Evolutionary conservation across 2,888 invertebrate genomes (phyloP).

Genomic region (Hecatera dysodea): DNA sequence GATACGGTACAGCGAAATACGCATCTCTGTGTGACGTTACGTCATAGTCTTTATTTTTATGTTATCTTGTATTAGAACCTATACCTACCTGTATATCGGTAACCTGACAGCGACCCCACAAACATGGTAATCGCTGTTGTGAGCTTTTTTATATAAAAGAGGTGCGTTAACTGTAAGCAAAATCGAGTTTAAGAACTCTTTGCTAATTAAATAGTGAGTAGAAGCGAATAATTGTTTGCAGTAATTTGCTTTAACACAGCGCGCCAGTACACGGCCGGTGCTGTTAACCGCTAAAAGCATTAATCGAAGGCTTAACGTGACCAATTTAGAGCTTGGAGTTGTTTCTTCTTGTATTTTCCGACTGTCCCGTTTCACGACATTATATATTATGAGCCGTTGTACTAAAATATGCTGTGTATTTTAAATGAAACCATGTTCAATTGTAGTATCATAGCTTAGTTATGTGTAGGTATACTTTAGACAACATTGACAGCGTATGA

Average conservation of each 20-base stretch:
- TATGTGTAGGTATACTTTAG: constrained; percentile 67
- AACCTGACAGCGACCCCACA: constrained; percentile 52
- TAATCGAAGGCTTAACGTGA: constrained; percentile 89
- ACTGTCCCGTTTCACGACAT: constrained; percentile 87
- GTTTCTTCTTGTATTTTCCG: constrained; percentile 87
- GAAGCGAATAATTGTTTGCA: constrained; percentile 74
- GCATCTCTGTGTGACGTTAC: constrained; percentile 63
- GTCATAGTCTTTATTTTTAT: constrained; percentile 50
- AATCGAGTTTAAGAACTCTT: constrained; percentile 53
- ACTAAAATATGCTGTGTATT: constrained; percentile 75
- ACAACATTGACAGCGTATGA: constrained; percentile 70
- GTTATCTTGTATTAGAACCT: constrained; percentile 38
- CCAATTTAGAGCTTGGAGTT: constrained; percentile 88
- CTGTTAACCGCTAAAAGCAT: constrained; percentile 84
- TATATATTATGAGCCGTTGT: constrained; percentile 79
- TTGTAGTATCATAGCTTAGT: constrained; percentile 73
- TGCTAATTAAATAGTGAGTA: constrained; percentile 63
- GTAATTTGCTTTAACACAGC: constrained; percentile 79
- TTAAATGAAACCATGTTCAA: constrained; percentile 68
- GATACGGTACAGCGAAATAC: constrained; percentile 60
- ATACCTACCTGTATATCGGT: constrained; percentile 55
- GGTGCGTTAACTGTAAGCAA: constrained; percentile 53
- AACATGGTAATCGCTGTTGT: constrained; percentile 67
- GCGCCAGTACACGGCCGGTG: constrained; percentile 69
- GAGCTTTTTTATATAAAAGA: constrained; percentile 66